Percentiles rank a stretch among this genome's conserved stretches.
Conservation (phyloP, 2,888 invertebrate genomes). For the Lasioglossum oenotherae region DNA sequence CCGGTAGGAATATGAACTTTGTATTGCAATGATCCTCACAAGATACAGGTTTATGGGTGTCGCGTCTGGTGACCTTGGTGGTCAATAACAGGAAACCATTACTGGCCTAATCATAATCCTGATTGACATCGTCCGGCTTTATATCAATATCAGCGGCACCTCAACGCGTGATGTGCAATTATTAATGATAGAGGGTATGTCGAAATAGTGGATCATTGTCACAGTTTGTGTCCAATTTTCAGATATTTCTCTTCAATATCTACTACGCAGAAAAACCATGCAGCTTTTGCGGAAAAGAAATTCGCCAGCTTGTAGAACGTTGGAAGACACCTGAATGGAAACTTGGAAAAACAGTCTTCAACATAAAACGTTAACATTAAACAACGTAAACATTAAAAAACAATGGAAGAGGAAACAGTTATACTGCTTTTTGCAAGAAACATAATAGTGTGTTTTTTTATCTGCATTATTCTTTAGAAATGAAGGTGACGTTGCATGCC, state of each 20-base stretch:
- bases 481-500: no score
- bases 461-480: no score
- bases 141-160: neutral
- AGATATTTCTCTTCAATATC: no score
- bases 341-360: no score
- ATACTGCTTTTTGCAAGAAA: no score
- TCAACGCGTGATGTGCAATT: neutral
- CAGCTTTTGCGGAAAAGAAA: neutral
- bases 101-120: neutral
- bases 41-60: neutral
- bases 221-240: neutral
- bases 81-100: neutral
- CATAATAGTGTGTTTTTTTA: no score
- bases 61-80: neutral
- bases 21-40: neutral
- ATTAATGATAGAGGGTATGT: neutral
- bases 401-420: no score
- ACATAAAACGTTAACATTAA: no score
- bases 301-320: neutral
- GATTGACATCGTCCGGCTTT: neutral
- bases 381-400: no score
- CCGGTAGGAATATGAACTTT: neutral
- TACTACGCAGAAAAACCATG: neutral
- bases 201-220: neutral
- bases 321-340: neutral